These are phyloP conservation scores for Hymenopus coronatus DNA, from an alignment of 2,888 invertebrate species.

Conservation along the genomic window DNA sequence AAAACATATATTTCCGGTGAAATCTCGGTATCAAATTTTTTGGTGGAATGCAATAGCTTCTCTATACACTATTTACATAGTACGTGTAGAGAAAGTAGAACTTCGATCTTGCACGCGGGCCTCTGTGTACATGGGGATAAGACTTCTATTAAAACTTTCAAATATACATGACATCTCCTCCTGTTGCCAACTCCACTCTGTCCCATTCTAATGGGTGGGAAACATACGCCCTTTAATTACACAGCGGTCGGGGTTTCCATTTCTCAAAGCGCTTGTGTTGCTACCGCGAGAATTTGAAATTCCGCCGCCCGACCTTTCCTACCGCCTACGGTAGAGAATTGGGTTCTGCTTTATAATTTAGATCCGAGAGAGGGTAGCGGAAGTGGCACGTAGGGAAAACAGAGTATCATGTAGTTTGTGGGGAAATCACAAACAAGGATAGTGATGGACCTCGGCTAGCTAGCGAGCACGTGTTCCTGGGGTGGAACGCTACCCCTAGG, in stretches of 20 bases:
- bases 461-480: not conserved
- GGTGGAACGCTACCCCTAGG: not conserved
- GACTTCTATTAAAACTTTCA: no score
- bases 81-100: no score
- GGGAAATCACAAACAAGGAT: not conserved
- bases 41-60: no score
- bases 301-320: not conserved
- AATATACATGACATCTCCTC: no score
- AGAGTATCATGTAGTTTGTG: not conserved
- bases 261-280: not conserved
- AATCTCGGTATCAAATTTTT: no score
- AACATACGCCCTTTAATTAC: not conserved
- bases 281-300: not conserved
- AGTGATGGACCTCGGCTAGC: not conserved
- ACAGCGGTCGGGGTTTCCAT: not conserved
- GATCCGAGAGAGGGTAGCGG: not conserved
- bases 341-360: not conserved
- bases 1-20: no score
- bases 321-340: not conserved
- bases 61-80: no score
- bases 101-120: no score
- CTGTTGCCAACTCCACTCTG: not conserved
- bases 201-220: not conserved
- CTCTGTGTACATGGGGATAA: no score
- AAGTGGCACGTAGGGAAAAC: not conserved